Evolutionary conservation across 2,113 vertebrate species (phyloP), one percentile per base, ranked within the genome.

Genomic region (Sorex araneus): DNA sequence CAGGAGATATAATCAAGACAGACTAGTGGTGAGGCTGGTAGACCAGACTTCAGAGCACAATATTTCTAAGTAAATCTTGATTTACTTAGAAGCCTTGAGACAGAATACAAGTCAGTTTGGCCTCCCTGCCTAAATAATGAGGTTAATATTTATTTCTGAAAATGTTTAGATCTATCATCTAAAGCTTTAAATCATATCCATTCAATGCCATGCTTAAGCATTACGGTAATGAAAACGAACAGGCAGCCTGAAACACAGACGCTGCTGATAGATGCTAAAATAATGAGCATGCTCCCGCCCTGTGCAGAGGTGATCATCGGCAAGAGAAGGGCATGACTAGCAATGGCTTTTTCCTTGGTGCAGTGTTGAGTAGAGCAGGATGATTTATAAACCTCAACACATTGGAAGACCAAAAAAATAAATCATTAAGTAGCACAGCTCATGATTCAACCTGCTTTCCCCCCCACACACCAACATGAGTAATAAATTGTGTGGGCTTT

Each of bases 401-500:
- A 78, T 64, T 83, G 93, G 47, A 94, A 94, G 92, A 96, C 90
- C 69, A 81, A 95, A 95, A 94, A 96, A 63, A 95, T 95, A 97
- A 96, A 50, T 89, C 25, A 90, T 95, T 96, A 95, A 96, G 87
- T 76, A 95, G 69, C 95, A 83, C 10, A 84, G 92, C 85, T 97
- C 91, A 77, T 95, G 88, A 97, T 95, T 91, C 92, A 77, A 71
- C 47, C 92, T 87, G 77, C 87, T 91, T 19, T 30, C 40, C 73
- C 76, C 63, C 8, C 27, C n/a, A 15, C 23, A 27, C 60, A 60
- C 85, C 80, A 94, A 95, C 95, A 84, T 36, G 63, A 30, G 54
- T 97, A 96, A 97, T 97, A 97, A 97, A 97, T 96, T 40, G 2
- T 91, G 69, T 94, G 94, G 71, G 84, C 95, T 97, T 96, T 96